A percentile compares a stretch with the other conserved stretches of the same genome.
phyloP scores from a whole-genome alignment of 2,797 vertebrate species.

The Squalus acanthias region DNA sequence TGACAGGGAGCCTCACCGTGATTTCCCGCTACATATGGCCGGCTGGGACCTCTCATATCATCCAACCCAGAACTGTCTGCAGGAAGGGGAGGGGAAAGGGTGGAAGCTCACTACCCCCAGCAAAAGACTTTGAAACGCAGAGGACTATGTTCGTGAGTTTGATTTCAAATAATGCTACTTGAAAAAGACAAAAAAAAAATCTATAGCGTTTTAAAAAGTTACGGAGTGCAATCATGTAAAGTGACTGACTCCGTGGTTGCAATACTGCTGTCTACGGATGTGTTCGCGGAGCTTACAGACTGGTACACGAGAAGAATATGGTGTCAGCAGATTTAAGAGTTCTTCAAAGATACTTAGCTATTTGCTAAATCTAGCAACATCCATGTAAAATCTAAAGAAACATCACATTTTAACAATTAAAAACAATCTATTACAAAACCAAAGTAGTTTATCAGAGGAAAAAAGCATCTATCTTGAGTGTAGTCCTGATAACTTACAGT shows the following conservation, averaged over 20 bases:
- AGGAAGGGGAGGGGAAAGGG: background rate
- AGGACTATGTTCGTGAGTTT: background rate
- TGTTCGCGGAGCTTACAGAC: background rate
- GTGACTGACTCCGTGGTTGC: background rate
- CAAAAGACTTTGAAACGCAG: background rate
- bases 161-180: background rate
- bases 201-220: background rate
- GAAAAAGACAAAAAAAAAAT: background rate
- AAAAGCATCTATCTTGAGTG: background rate
- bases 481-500: background rate
- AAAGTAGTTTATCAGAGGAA: background rate
- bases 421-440: background rate
- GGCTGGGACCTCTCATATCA: background rate
- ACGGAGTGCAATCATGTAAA: background rate
- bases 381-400: background rate
- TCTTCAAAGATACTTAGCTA: background rate
- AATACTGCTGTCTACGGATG: background rate
- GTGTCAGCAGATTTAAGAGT: background rate
- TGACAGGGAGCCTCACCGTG: background rate
- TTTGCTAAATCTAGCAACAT: background rate
- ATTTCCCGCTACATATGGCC: background rate
- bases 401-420: background rate
- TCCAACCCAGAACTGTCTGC: background rate
- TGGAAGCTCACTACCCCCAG: background rate
- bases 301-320: background rate